Evolutionary conservation across 2,797 vertebrate species (phyloP).

Genomic region (Myotis myotis): DNA sequence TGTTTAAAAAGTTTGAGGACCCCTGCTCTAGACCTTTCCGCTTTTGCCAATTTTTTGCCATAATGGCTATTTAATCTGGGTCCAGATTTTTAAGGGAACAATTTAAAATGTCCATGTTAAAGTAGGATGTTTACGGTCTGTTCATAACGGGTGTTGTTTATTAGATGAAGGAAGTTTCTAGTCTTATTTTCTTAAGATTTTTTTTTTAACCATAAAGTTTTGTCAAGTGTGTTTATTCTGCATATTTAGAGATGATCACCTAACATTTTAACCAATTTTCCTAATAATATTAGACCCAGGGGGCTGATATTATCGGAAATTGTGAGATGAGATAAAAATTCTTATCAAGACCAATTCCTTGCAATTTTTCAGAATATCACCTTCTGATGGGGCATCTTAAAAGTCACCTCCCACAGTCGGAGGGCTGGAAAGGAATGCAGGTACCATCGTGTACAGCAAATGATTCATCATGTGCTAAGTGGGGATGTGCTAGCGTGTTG

Average conservation of each 20-base stretch:
- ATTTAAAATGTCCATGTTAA: neutral
- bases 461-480: slow-evolving; percentile 20
- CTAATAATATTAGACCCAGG: neutral
- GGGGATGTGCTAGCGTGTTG: neutral
- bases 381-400: neutral
- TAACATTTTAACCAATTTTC: slow-evolving; percentile 11
- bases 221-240: neutral
- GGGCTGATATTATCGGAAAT: neutral
- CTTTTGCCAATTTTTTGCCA: neutral
- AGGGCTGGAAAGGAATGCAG: neutral
- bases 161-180: neutral
- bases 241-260: neutral
- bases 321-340: neutral
- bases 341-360: slow-evolving; percentile 27
- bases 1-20: too few species aligned
- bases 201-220: neutral
- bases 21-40: neutral
- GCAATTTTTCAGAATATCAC: neutral
- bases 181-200: neutral
- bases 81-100: slow-evolving; percentile 5
- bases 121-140: neutral
- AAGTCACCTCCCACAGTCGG: neutral
- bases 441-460: neutral
- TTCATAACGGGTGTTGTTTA: neutral
- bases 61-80: neutral